Base-by-base conservation (phyloP, 2,888 invertebrate genomes). In the Eupelmus urozonus region DNA sequence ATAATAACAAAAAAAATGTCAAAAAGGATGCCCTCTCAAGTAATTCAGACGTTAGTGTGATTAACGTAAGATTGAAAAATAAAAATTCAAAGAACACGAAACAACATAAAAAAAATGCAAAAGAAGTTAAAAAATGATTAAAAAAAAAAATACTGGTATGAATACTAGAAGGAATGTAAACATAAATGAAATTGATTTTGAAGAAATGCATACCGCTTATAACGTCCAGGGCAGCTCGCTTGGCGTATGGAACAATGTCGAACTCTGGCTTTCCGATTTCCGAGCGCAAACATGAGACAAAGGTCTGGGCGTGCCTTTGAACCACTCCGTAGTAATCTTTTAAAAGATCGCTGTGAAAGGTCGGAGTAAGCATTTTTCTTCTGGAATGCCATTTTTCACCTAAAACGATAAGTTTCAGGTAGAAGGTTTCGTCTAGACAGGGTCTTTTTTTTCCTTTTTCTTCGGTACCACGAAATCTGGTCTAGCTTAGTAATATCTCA, bases 341-440 rank as follows among this genome's bases (percentile, higher is more conserved):
- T 2, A 89, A 80, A 2, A 89, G 83, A 9, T 82, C 84, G 27
- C 82, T 86, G 83, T 90, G 90, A 57, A 90, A 90, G 0, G 86
- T 85, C 1, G 90, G 87, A 0, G 90, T 88, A 25, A 90, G 73
- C 5, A 90, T 59, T 78, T 90, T 90, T 63, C 90, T 84, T n/a
- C 87, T 84, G 4, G 78, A 69, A 45, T 87, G 86, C 89, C 89
- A 89, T 53, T 84, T 86, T 4, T 83, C 81, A 0, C 89, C 89
- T 89, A 73, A 20, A 83, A 76, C n/a, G n/a, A 3, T 18, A 11
- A 34, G 18, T n/a, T n/a, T 2, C n/a, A 29, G n/a, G 5, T 1
- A 25, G 2, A 59, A n/a, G 13, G 11, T 29, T 27, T 11, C 4
- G 59, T n/a, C 25, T 0, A 11, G 9, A n/a, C 11, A 20, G 11